A percentile compares a stretch with the other conserved stretches of the same genome.
Evolutionary conservation across 2,797 vertebrate species (phyloP).

Genomic region (Coregonus suidteri): DNA sequence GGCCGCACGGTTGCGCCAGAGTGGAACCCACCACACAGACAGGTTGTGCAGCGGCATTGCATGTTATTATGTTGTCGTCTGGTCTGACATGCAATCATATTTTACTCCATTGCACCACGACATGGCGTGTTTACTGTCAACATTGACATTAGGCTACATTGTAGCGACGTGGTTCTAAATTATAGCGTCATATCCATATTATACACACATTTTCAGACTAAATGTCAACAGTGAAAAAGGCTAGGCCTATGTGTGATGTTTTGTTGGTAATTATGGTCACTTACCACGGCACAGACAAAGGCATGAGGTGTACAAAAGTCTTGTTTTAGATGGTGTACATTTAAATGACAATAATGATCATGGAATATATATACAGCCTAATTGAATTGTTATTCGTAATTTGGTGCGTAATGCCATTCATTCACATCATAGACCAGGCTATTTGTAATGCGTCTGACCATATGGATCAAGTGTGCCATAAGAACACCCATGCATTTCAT

Average conservation of each 20-base stretch:
- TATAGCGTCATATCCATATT: neutral
- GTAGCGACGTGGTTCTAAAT: neutral
- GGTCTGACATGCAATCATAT: conserved; percentile 44
- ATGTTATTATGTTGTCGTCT: conserved; percentile 46
- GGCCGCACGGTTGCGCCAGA: conserved; percentile 66
- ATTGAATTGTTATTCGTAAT: neutral
- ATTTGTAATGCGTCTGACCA: neutral
- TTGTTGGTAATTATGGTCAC: conserved; percentile 10
- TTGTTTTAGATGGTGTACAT: conserved; percentile 16
- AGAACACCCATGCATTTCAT: neutral
- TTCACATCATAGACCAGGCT: neutral
- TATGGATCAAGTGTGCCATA: neutral
- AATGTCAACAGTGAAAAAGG: neutral
- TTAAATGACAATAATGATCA: conserved; percentile 11
- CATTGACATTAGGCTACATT: neutral
- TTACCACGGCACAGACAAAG: conserved; percentile 30
- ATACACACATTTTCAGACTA: neutral
- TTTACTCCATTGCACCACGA: conserved; percentile 50
- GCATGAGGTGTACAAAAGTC: conserved; percentile 12
- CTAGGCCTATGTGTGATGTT: neutral
- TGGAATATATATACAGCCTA: conserved; percentile 1
- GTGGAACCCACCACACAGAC: conserved; percentile 19
- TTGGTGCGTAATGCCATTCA: neutral
- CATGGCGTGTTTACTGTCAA: conserved; percentile 38
- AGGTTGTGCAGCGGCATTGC: conserved; percentile 56